Conservation (phyloP, 1,140 invertebrate species). For the Asbolus verrucosus region DNA sequence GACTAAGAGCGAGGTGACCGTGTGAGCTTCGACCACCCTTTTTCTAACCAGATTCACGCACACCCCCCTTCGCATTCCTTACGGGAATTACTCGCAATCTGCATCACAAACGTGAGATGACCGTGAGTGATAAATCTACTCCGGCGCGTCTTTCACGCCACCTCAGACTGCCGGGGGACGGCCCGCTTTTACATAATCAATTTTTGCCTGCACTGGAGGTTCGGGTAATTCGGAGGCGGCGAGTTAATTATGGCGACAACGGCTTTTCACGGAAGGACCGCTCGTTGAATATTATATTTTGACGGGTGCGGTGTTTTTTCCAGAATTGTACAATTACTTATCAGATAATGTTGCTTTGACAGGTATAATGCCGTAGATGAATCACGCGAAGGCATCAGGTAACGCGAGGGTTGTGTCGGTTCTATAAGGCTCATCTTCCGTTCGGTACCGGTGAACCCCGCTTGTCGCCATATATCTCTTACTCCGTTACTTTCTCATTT, state of each 20-base stretch:
- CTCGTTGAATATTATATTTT: constrained; percentile 1
- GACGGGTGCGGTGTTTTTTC: constrained; percentile 38
- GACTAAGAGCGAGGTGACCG: constrained; percentile 39
- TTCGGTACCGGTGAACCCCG: constrained; percentile 45
- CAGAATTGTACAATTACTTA: constrained; percentile 45
- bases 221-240: constrained; percentile 22
- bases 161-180: background rate
- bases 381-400: constrained; percentile 50
- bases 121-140: constrained; percentile 48
- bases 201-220: too few species aligned
- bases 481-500: constrained; percentile 53
- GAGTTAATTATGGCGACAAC: constrained; percentile 20
- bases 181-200: constrained; percentile 18
- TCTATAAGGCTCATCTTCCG: constrained; percentile 31
- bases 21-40: constrained; percentile 20
- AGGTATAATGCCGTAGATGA: constrained; percentile 51
- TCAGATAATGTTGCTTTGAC: constrained; percentile 49
- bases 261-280: constrained; percentile 38
- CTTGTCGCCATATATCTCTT: constrained; percentile 53
- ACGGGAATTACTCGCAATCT: constrained; percentile 53
- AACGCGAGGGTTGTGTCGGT: constrained; percentile 40
- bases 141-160: constrained; percentile 4
- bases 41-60: constrained; percentile 44
- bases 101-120: constrained; percentile 54
- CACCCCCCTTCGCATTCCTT: constrained; percentile 50